phyloP scores from a whole-genome alignment of 2,888 invertebrate genomes.

The Melanostoma mellinum region DNA sequence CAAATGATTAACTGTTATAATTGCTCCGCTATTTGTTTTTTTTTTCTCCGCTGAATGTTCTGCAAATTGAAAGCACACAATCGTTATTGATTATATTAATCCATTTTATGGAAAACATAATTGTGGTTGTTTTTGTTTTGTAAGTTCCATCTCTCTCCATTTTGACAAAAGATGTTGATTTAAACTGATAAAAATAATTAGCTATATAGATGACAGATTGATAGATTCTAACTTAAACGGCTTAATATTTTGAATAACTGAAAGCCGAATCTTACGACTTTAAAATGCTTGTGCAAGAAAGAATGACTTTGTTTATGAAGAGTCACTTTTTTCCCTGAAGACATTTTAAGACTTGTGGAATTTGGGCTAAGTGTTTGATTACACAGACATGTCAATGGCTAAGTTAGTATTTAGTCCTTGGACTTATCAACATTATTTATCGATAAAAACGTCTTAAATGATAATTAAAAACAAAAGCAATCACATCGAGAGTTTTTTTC shows the following conservation, averaged over 20 bases:
- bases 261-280: too few species aligned
- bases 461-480: constrained; percentile 38
- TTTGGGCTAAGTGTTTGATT: too few species aligned
- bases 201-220: not conserved
- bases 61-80: constrained; percentile 64
- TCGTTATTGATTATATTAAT: not conserved
- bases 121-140: constrained; percentile 54
- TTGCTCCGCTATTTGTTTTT: constrained; percentile 25
- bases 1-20: constrained; percentile 54
- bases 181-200: not conserved
- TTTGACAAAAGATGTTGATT: not conserved
- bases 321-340: too few species aligned
- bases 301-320: too few species aligned
- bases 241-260: too few species aligned
- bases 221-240: too few species aligned
- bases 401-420: too few species aligned
- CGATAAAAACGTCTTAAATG: too few species aligned
- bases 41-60: constrained; percentile 9
- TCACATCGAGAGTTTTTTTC: not conserved
- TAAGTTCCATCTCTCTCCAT: not conserved
- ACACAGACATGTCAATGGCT: too few species aligned
- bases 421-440: too few species aligned
- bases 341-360: too few species aligned
- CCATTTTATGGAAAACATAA: not conserved
- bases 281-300: too few species aligned